Base-by-base conservation (phyloP, 2,797 vertebrate species). In the Sebastes matsubarae region DNA sequence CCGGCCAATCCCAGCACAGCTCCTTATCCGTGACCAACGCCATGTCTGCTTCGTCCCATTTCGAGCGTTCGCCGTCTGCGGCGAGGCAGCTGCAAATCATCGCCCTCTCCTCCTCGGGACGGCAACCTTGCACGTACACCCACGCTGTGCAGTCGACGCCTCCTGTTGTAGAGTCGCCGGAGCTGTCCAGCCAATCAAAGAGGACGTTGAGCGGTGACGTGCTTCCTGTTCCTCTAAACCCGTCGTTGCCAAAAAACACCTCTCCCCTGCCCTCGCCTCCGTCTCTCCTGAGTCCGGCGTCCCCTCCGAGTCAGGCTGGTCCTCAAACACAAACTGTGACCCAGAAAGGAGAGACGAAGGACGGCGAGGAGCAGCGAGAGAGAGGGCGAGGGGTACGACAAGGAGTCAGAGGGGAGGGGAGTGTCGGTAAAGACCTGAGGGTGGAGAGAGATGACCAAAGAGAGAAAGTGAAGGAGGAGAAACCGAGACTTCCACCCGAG, bases 91-190 rank as follows among this genome's bases (percentile, higher is more conserved):
- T 80, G 88, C 96, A 89, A 90, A 98, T 95, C 88, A 96, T 98
- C 0, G 98, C 98, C 7, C 96, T 98, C 59, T 98, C 97, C 59
- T 98, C 97, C 6, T 97, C 98, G 2, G 96, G 93, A 8, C 97
- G 97, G 77, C 97, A 96, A 32, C 91, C 96, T 1, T 96, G 96
- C 68, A 95, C 96, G 22, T 95, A 95, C 20, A 80, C 80, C 92
- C 1, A 95, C 91, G 29, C 87, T 79, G 74, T 90, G 94, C 75
- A 96, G 2, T 83, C 95, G 27, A 85, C 94, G 6, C 85, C 96
- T 58, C 89, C 95, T 3, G 92, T 90, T n/a, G 93, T 93, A 4
- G 76, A 94, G 34, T 52, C 83, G 6, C 81, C 86, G 0, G 92
- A 94, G 29, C 93, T 92, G 25, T 77, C 96, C 0, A 24, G 94